Base-by-base conservation (phyloP, 2,113 vertebrate genomes). In the Natator depressus region DNA sequence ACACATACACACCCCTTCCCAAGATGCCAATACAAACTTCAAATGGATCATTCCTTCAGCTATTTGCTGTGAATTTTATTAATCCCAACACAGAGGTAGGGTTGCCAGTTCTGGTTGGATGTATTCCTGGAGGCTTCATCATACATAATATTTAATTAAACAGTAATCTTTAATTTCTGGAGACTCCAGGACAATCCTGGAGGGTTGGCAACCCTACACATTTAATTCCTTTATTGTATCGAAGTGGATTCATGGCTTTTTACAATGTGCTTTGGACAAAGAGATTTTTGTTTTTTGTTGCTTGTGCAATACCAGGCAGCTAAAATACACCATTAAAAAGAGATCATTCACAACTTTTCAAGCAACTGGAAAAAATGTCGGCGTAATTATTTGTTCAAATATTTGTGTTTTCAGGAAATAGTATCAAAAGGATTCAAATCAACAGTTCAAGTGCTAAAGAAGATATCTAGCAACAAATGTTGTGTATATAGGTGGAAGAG, bases 231-330 rank as follows among this genome's bases (percentile, higher is more conserved):
- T 85, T 92, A 93, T 89, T 42, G 59, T 50, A 90, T 76, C 94
- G 88, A 87, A 94, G 88, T 82, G 90, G 53, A 93, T 97, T 96
- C 91, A 47, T 87, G n/a, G 89, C 86, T 90, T 24, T 97, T 98
- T 95, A 38, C 81, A 88, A 87, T 47, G 65, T 89, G 94, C 85
- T 89, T 97, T 87, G 94, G 95, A 92, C 84, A 95, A 97, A 92
- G 24, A 92, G 93, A 97, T 91, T 93, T 49, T 87, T 88, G 65
- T 86, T 94, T 80, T 54, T 46, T 27, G 0, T 88, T 76, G 85
- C 88, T 95, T 62, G 11, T 54, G 82, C 42, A 82, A 92, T 31
- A 53, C 57, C 75, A 86, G 81, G 87, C 79, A 84, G 85, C 75
- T 90, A 79, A 97, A 96, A 95, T 79, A 93, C 92, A n/a, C 90